Percentiles rank a stretch among this genome's conserved stretches.
phyloP scores from a whole-genome alignment of 2,113 vertebrate species.

The Campylorhamphus procurvoides region DNA sequence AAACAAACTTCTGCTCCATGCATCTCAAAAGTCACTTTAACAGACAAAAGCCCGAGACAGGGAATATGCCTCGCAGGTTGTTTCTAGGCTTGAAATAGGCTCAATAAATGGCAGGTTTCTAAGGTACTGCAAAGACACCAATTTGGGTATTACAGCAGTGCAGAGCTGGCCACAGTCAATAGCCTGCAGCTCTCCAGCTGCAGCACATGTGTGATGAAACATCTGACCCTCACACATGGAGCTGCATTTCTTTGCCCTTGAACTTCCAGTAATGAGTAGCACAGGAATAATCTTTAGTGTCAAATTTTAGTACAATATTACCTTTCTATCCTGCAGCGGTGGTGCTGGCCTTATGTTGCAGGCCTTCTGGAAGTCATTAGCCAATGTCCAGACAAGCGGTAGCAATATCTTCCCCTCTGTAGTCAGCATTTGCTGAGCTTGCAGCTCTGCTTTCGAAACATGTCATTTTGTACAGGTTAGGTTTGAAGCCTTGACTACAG shows the following conservation, averaged over 20 bases:
- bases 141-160: not conserved
- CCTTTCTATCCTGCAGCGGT: not conserved
- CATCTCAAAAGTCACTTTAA: not conserved
- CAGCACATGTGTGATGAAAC: fast-evolving
- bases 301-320: not conserved
- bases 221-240: not conserved
- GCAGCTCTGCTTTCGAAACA: not conserved
- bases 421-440: not conserved
- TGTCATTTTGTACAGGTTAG: not conserved
- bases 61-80: not conserved
- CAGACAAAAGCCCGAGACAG: not conserved
- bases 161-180: not conserved
- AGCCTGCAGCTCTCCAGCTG: not conserved
- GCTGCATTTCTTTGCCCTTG: not conserved
- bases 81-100: constrained; percentile 17
- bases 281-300: not conserved
- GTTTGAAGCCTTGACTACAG: not conserved
- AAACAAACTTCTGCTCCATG: not conserved
- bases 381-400: not conserved
- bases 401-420: not conserved
- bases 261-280: not conserved
- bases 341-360: not conserved
- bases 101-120: not conserved
- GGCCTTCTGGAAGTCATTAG: not conserved
- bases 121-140: not conserved